A percentile compares a stretch with the other conserved stretches of the same genome.
Conservation (phyloP, 2,888 invertebrate genomes). For the Cryptocephalus moraei region DNA sequence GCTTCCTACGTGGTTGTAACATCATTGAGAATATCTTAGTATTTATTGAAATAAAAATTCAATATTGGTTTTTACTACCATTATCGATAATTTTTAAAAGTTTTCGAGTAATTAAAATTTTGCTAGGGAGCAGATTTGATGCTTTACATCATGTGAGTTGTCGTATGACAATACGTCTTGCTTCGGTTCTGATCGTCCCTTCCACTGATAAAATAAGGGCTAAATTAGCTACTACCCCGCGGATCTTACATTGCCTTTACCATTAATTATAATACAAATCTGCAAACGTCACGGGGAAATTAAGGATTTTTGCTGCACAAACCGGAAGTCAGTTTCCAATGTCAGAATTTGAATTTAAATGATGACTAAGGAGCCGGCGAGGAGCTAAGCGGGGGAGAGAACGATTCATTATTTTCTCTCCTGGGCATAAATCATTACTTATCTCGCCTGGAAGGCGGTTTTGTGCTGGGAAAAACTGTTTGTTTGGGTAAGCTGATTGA, state of each 20-base stretch:
- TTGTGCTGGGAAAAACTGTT: no score
- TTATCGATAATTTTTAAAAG: no score
- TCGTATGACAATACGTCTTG: no score
- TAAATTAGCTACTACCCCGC: conserved; percentile 15
- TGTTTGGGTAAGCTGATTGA: no score
- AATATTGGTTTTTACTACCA: no score
- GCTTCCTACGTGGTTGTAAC: no score
- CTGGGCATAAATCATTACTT: conserved; percentile 13
- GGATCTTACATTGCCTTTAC: conserved; percentile 24
- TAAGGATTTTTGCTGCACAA: conserved; percentile 22
- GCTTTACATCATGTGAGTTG: no score
- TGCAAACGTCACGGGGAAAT: conserved; percentile 29
- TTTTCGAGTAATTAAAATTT: no score
- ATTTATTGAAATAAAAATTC: no score
- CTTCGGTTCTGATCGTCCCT: no score
- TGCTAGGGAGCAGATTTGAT: no score
- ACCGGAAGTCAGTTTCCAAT: conserved; percentile 21
- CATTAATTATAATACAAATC: conserved; percentile 32
- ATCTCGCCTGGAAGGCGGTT: conserved; percentile 4
- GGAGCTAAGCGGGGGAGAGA: conserved; percentile 6
- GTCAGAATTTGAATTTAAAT: conserved; percentile 1
- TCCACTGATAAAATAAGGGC: conserved; percentile 13
- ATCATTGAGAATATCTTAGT: no score
- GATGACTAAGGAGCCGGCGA: not conserved
- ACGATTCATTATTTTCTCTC: conserved; percentile 13